Evolutionary conservation across 2,113 vertebrate species (phyloP), one percentile per base, ranked within the genome.

Genomic region (Tautogolabrus adspersus): DNA sequence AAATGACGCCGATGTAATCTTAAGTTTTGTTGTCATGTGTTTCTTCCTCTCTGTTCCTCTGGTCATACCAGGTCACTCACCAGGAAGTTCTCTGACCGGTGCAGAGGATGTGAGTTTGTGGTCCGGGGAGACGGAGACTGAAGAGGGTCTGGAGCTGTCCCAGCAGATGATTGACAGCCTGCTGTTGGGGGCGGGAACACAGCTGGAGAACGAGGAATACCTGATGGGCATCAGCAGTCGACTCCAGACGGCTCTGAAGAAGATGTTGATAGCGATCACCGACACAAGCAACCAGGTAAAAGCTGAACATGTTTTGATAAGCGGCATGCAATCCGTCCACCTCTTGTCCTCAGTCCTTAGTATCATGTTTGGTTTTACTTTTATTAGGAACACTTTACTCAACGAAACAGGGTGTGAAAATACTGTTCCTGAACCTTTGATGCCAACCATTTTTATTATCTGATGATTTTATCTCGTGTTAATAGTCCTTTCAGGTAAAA

Each of bases 231-330:
- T 98, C 84, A 96, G 96, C 84, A 86, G 92, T 83, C 95, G 97
- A 56, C 95, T 99, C 21, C 97, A 99, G 40, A 94, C 91, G 0
- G 96, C 96, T 46, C 94, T 99, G 87, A 96, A 97, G 91, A 97
- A 97, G 84, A 96, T 98, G 77, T 81, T 98, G 49, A 95, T 96
- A 92, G 92, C 96, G 77, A 97, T 99, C 87, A 96, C 76, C 42
- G 95, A 97, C 87, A 96, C 96, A 10, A 96, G 92, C 38, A 91
- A 93, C 91, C 96, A 99, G 97, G 98, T 99, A 11, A 10, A 44
- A 56, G n/a, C 47, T 19, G 5, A 49, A 49, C 5, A 18, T 46
- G 6, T 46, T 5, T 15, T 12, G 15, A 15, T 16, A 5, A 12
- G 11, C 44, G 3, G 44, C 15, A 2, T 46, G 44, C 4, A 5